These are phyloP conservation scores for Liposcelis brunnea DNA, from an alignment of 2,888 invertebrate genomes.

Conservation along the genomic window DNA sequence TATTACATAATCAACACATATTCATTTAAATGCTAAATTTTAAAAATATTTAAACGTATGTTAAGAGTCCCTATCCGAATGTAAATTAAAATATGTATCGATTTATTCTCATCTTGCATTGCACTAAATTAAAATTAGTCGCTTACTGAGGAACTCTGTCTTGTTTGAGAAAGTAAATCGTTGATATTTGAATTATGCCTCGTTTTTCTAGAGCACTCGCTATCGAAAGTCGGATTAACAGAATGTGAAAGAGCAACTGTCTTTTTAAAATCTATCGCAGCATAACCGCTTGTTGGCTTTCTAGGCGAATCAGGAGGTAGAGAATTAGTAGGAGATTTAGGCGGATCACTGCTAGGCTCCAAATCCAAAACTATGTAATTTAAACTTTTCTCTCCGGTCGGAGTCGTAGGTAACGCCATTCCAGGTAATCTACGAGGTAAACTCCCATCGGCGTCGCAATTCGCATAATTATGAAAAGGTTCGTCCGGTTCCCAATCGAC, in stretches of 20 bases:
- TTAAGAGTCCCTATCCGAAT: too few relatives aligned
- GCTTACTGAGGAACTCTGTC: slow-evolving; percentile 41
- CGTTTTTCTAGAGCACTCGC: slow-evolving; percentile 59
- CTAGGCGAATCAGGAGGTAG: slow-evolving; percentile 34
- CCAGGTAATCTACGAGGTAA: slow-evolving; percentile 25
- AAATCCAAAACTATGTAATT: slow-evolving; percentile 68
- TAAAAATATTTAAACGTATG: too few relatives aligned
- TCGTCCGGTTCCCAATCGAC: slow-evolving; percentile 6
- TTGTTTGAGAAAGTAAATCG: slow-evolving; percentile 32
- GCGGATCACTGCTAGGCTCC: slow-evolving; percentile 24
- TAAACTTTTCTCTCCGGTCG: slow-evolving; percentile 24
- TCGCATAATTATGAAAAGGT: slow-evolving; percentile 16
- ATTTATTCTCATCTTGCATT: too few relatives aligned
- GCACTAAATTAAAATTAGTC: slow-evolving; percentile 30
- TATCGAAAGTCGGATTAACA: slow-evolving; percentile 49
- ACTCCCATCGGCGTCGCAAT: slow-evolving; percentile 13
- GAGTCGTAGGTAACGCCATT: slow-evolving; percentile 24
- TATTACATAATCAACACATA: too few relatives aligned
- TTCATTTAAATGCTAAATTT: too few relatives aligned
- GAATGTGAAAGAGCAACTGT: slow-evolving; percentile 77
- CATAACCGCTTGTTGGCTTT: slow-evolving; percentile 47
- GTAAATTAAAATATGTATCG: too few relatives aligned
- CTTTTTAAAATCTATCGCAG: slow-evolving; percentile 86
- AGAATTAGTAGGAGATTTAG: slow-evolving; percentile 17
- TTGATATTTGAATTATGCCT: slow-evolving; percentile 61